Evolutionary conservation across 2,797 vertebrate genomes (phyloP).

Genomic region (Geotrypetes seraphini): DNA sequence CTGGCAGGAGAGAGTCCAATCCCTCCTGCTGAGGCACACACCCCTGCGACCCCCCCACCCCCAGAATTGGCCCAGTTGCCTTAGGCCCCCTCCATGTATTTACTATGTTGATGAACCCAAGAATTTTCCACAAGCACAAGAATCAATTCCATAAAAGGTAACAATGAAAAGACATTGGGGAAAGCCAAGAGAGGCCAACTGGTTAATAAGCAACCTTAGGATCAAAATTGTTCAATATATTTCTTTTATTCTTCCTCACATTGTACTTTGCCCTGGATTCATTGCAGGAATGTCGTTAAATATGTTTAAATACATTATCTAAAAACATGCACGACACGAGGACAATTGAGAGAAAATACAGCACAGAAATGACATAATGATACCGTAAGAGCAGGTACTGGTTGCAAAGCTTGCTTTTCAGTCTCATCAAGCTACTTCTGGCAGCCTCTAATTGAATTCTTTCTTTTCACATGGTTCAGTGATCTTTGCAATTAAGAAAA

Average conservation of each 20-base stretch:
- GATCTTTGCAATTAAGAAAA: slow-evolving; percentile 10
- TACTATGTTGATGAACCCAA: no score
- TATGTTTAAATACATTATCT: no score
- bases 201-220: slow-evolving; percentile 25
- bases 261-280: no score
- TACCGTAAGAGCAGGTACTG: slow-evolving; percentile 1
- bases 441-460: slow-evolving; percentile 13
- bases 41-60: no score
- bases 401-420: slow-evolving; percentile 9
- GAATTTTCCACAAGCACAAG: no score
- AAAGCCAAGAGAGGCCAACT: neutral
- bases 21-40: no score
- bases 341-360: slow-evolving; percentile 24
- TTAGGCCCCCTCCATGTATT: no score
- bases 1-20: no score
- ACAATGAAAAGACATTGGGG: neutral
- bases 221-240: slow-evolving; percentile 20
- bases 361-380: slow-evolving; percentile 9
- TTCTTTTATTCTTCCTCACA: no score
- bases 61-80: no score
- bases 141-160: neutral
- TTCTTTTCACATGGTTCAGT: neutral
- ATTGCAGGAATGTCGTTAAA: no score
- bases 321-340: slow-evolving; percentile 12
- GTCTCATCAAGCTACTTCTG: slow-evolving; percentile 5